Conservation (phyloP, 92 coral and sea anemone genomes). For the Virgularia gustaviana region DNA sequence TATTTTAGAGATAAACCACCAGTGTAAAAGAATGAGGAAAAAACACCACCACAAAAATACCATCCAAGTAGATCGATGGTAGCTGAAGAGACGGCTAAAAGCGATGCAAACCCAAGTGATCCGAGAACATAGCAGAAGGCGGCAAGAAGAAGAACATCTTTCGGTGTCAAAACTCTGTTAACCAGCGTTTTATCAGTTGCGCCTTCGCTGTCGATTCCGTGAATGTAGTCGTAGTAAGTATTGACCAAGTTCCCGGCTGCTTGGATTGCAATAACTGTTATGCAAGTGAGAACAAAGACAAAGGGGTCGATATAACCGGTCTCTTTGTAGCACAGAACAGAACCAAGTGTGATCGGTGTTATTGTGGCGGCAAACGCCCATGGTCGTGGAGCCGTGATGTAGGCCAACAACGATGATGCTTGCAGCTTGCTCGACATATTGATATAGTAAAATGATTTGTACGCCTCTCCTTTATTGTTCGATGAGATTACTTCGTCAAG, state of each 20-base stretch:
- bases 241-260: conserved; percentile 96
- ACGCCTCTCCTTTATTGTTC: too few species aligned
- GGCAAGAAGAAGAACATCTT: conserved; percentile 86
- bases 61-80: conserved; percentile 88
- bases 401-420: conserved; percentile 57
- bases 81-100: conserved; percentile 81
- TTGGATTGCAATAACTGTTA: conserved; percentile 87
- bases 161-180: conserved; percentile 75
- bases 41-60: conserved; percentile 91
- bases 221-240: conserved; percentile 87
- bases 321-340: conserved; percentile 78
- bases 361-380: conserved; percentile 94
- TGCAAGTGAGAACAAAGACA: conserved; percentile 58
- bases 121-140: conserved; percentile 71
- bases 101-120: conserved; percentile 65
- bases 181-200: conserved; percentile 93
- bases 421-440: too few species aligned
- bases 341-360: conserved; percentile 84
- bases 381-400: conserved; percentile 82
- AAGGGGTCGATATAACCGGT: conserved; percentile 60
- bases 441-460: too few species aligned
- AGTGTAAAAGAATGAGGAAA: conserved; percentile 93
- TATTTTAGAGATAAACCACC: conserved; percentile 95
- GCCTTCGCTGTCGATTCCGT: conserved; percentile 91
- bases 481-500: too few species aligned